Evolutionary conservation across 2,797 vertebrate genomes (phyloP), one percentile per base, ranked within the genome.

Genomic region (Esox masquinongy): DNA sequence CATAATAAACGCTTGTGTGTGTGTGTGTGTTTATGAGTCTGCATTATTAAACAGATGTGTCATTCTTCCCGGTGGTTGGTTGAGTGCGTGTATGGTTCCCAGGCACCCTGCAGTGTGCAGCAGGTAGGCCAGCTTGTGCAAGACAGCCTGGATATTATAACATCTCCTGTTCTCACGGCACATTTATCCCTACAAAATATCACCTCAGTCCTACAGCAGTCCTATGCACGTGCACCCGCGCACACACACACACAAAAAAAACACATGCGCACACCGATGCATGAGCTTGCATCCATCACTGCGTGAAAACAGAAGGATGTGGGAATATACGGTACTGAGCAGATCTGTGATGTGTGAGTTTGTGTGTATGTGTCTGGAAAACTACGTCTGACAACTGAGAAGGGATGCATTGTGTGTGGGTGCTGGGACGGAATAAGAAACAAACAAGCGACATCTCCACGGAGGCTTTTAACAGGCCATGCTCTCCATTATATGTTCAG

Each of bases 1-100:
- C 56, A 61, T 22, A 61, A 61, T 61, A 61, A 61, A 61, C 67
- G 67, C 36, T 72, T 69, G 71, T 59, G 34, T 22, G 49, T 7
- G 63, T 31, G 16, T 16, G 51, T 8, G 14, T 78, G 85, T 84
- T 88, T 83, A 89, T 87, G 90, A 86, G 88, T 87, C 69, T 61
- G 56, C 85, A 90, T 91, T 91, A 91, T 91, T 91, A 89, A 91
- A 90, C 87, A 91, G 84, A 90, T 91, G 89, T 85, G 88, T 92
- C 89, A 91, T 86, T 86, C 85, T 80, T 85, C 81, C 87, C 85
- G 80, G 64, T 78, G 79, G 80, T 68, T 53, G 74, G 49, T 71
- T 74, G 69, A 76, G 75, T 49, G 59, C 66, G 77, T 68, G 74
- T 50, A 59, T 43, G 77, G 64, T 51, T 71, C 70, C 70, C 4